Evolutionary conservation across 2,888 invertebrate species (phyloP), one percentile per base, ranked within the genome.

Genomic region (Tipula confusa): DNA sequence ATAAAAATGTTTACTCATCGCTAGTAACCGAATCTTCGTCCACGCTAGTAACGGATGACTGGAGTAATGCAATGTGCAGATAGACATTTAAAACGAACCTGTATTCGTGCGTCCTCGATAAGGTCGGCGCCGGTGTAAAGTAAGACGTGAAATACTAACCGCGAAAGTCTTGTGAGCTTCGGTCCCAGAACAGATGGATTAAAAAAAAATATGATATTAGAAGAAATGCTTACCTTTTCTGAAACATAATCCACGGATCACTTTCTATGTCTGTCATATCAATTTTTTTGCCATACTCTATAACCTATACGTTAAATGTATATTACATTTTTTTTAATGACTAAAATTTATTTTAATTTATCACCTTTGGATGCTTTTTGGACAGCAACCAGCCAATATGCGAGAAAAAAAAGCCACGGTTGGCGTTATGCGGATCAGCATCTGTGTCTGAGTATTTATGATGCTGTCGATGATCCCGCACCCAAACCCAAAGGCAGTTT

Each of bases 381-480:
- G 90, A 90, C 92, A 96, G 92, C 24, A 97, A 89, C 97, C 97
- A 97, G 5, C 97, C 97, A 83, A 97, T 92, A 88, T 97, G 97
- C 1, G 94, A 92, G 89, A 96, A 97, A 91, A 96, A 97, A 90
- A 97, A 96, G 0, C 97, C 97, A 80, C 95, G 90, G 81, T 91
- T 92, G 0, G 94, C 92, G 87, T 96, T 95, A 89, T 96, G 95
- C 0, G 96, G 96, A 88, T 96, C 96, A 0, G 96, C 96, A 87
- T 96, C 93, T 0, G 91, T 91, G 86, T 92, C 91, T 0, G 91
- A 90, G 86, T 93, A 96, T 87, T 95, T 95, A 89, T 96, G 96
- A 86, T 96, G 96, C 84, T 94, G 92, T 4, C 95, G 91, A 87
- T 96, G 96, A 87, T 96, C 95, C 31, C 95, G 90, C n/a, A 92